Conservation (phyloP, 2,888 invertebrate species). For the Julus scanicus region DNA sequence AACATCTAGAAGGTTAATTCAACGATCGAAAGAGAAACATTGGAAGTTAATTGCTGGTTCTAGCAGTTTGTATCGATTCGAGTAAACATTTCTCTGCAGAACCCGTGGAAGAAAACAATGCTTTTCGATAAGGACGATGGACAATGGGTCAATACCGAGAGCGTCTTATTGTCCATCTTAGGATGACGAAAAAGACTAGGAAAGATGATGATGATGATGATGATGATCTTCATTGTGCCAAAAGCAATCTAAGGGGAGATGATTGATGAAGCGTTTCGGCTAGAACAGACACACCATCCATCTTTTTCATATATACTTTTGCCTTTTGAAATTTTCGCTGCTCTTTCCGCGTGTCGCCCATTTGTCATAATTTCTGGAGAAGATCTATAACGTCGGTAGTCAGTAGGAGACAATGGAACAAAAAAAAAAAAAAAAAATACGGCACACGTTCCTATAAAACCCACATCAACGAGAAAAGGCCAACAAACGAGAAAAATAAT, state of each 20-base stretch:
- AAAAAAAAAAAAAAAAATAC: not conserved
- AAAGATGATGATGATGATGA: not conserved
- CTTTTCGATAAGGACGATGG: too few species aligned
- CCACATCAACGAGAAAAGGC: not conserved
- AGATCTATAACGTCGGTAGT: not conserved
- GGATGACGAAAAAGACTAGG: too few species aligned
- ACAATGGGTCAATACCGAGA: too few species aligned
- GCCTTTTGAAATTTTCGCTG: not conserved
- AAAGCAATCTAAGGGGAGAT: not conserved
- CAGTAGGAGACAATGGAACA: not conserved
- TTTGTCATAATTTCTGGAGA: not conserved
- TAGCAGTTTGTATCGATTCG: too few species aligned
- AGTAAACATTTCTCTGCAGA: too few species aligned
- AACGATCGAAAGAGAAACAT: too few species aligned
- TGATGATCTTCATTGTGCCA: not conserved
- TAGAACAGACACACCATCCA: not conserved
- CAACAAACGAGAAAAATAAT: not conserved
- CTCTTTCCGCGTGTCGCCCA: not conserved
- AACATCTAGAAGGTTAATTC: too few species aligned
- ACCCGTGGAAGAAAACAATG: too few species aligned
- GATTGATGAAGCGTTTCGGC: not conserved
- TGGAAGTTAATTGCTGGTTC: too few species aligned
- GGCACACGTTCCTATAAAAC: too few species aligned
- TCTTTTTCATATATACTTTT: not conserved
- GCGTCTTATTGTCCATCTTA: too few species aligned